Conservation (phyloP, 1,140 invertebrate genomes). For the Polypedilum vanderplanki region DNA sequence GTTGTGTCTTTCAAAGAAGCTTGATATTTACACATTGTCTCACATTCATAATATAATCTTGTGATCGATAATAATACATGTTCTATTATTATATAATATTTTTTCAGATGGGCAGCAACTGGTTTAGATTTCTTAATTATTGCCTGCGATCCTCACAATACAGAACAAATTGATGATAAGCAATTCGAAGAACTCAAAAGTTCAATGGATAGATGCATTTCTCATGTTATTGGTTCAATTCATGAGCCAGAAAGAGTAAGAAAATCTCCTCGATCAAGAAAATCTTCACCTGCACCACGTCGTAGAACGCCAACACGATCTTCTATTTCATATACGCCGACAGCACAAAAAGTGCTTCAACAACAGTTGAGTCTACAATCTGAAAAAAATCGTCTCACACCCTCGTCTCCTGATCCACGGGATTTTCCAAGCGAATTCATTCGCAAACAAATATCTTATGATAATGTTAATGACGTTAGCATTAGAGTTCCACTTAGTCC, state of each 20-base stretch:
- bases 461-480: not conserved
- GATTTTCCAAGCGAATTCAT: slow-evolving; percentile 32
- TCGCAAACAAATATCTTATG: slow-evolving; percentile 30
- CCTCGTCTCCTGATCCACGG: slow-evolving; percentile 32
- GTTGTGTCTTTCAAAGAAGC: no score
- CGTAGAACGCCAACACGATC: slow-evolving; percentile 41
- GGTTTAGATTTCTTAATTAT: slow-evolving; percentile 78
- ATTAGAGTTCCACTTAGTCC: slow-evolving; percentile 27
- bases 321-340: slow-evolving; percentile 41
- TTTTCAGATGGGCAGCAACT: slow-evolving; percentile 79
- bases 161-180: slow-evolving; percentile 61
- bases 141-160: slow-evolving; percentile 73
- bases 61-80: no score
- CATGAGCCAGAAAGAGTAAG: slow-evolving; percentile 46
- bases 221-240: slow-evolving; percentile 66
- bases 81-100: no score
- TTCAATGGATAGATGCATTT: slow-evolving; percentile 66
- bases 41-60: no score
- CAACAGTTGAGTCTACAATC: slow-evolving; percentile 43
- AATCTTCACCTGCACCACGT: slow-evolving; percentile 41
- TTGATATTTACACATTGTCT: no score
- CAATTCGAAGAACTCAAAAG: slow-evolving; percentile 71
- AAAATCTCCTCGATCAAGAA: slow-evolving; percentile 44
- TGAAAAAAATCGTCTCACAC: slow-evolving; percentile 31
- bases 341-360: slow-evolving; percentile 39